Percentiles rank a stretch among this genome's conserved stretches.
Evolutionary conservation across 2,113 vertebrate genomes (phyloP).

Genomic region (Epinephelus cyanopodus): DNA sequence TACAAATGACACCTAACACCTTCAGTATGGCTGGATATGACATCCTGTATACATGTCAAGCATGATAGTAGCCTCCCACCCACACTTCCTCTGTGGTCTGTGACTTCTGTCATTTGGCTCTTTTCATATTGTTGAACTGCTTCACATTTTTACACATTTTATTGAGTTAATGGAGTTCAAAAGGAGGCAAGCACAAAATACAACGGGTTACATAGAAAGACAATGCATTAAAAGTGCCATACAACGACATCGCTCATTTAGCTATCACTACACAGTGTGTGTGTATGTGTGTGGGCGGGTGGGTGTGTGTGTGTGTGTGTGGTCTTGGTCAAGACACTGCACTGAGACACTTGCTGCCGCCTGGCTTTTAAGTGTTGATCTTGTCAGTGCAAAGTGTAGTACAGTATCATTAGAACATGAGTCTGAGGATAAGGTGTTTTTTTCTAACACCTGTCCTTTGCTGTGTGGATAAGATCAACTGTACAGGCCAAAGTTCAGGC

Average conservation of each 20-base stretch:
- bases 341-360: slow-evolving; percentile 10
- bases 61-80: background rate
- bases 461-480: slow-evolving; percentile 43
- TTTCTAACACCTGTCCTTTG: slow-evolving; percentile 6
- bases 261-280: background rate
- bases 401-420: slow-evolving; percentile 12
- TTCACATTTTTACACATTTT: background rate
- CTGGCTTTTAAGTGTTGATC: background rate
- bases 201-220: background rate
- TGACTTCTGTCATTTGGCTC: background rate
- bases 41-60: background rate
- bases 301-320: slow-evolving; percentile 25
- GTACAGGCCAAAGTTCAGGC: slow-evolving; percentile 54
- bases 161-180: background rate
- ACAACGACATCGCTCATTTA: background rate
- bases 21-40: slow-evolving; percentile 10
- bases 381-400: slow-evolving; percentile 30
- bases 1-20: background rate
- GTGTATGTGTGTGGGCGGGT: background rate
- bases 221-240: background rate
- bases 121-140: background rate
- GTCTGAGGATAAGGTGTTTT: slow-evolving; percentile 33
- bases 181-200: background rate
- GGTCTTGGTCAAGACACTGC: background rate
- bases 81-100: slow-evolving; percentile 38